Percentiles rank a stretch among this genome's conserved stretches.
Conservation (phyloP, 2,888 invertebrate species). For the Chrysotoxum bicinctum region DNA sequence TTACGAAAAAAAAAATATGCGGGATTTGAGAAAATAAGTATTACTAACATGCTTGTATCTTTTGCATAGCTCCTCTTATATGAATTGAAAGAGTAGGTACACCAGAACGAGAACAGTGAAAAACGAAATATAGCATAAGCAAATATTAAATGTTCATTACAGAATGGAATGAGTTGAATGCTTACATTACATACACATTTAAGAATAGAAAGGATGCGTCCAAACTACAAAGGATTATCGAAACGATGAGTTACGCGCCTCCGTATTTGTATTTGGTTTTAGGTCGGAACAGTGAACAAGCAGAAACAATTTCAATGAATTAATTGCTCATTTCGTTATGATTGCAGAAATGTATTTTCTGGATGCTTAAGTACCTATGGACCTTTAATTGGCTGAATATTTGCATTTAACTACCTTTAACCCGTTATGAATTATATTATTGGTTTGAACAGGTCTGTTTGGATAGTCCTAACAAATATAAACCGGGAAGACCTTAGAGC, state of each 20-base stretch:
- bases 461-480: slow-evolving; percentile 15
- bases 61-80: not conserved
- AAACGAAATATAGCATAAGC: slow-evolving; percentile 37
- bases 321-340: slow-evolving; percentile 48
- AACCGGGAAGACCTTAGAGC: not conserved
- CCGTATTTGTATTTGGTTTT: slow-evolving; percentile 37
- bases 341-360: not conserved
- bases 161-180: slow-evolving; percentile 9
- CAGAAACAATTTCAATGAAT: slow-evolving; percentile 10
- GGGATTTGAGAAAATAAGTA: slow-evolving; percentile 47
- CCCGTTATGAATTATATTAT: slow-evolving; percentile 74
- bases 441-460: slow-evolving; percentile 30
- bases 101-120: slow-evolving; percentile 7
- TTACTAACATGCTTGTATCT: slow-evolving; percentile 6
- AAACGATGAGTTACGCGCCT: slow-evolving; percentile 20
- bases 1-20: slow-evolving; percentile 46
- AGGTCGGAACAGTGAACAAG: slow-evolving; percentile 18
- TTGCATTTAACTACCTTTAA: slow-evolving; percentile 79
- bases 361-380: slow-evolving; percentile 39
- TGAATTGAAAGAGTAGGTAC: slow-evolving; percentile 11
- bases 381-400: slow-evolving; percentile 77
- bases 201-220: slow-evolving; percentile 37
- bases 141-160: slow-evolving; percentile 56
- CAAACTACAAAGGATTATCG: slow-evolving; percentile 22
- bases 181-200: slow-evolving; percentile 12